A percentile compares a stretch with the other conserved stretches of the same genome.
These are phyloP conservation scores for Epizoanthus stellaris DNA, from an alignment of 92 coral and sea anemone genomes.

Conservation along the genomic window DNA sequence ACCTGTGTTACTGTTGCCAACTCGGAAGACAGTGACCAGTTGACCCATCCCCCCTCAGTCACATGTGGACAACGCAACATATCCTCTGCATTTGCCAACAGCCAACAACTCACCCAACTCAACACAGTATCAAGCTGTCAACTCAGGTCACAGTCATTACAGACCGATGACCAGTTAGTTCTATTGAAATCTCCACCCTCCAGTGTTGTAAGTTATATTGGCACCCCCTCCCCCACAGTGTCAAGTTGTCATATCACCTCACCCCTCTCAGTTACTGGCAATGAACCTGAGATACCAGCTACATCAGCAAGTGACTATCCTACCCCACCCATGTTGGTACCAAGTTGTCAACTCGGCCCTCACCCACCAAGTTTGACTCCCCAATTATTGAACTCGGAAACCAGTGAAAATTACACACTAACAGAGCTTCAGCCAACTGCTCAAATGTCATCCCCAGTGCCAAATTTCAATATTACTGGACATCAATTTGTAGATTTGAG, in stretches of 20 bases:
- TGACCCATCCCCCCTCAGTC: not conserved
- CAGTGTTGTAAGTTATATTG: too few species aligned
- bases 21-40: not conserved
- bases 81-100: not conserved
- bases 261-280: not conserved
- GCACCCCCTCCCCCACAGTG: slow-evolving; percentile 11
- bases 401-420: slow-evolving; percentile 20
- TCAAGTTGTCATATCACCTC: not conserved
- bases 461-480: not conserved
- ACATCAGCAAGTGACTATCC: not conserved
- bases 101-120: not conserved
- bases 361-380: not conserved
- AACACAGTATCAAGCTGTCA: not conserved
- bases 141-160: not conserved
- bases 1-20: not conserved
- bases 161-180: not conserved
- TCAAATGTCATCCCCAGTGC: not conserved
- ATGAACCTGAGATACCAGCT: not conserved
- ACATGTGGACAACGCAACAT: not conserved
- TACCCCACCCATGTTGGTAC: not conserved
- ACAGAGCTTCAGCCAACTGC: slow-evolving; percentile 11
- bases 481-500: not conserved
- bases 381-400: slow-evolving; percentile 1
- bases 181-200: not conserved
- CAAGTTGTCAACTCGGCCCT: not conserved